Evolutionary conservation across 2,888 invertebrate genomes (phyloP), one percentile per base, ranked within the genome.

Genomic region (Bursaphelenchus okinawaensis): DNA sequence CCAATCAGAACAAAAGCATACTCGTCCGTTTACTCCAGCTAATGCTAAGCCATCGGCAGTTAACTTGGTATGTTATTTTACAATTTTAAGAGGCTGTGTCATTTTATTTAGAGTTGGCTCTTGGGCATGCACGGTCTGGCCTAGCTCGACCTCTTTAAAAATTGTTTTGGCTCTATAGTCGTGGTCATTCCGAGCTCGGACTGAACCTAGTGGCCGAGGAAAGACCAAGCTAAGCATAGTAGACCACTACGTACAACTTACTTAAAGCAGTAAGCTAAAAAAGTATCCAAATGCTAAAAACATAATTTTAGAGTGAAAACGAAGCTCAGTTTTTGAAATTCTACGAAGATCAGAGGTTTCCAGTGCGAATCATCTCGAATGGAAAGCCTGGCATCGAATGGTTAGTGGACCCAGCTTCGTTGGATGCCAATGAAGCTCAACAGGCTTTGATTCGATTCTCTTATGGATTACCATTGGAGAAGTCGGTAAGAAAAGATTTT

Each of bases 1-100:
- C 22, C 69, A 68, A 72, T 61, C 69, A 20, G 69, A 68, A 28
- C 69, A 68, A 29, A 40, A 55, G n/a, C 23, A 55, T 52, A 68
- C 69, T 9, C 23, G 54, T 12, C 69, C 69, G n/a, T 62, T 62
- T 27, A 72, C 69, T 0, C 69, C 71, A 16, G 68, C 51, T 20
- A 59, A 23, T 23, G 60, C 51, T 9, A 23, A 23, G 20, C 40
- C 40, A 40, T 16, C 12, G 12, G n/a, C 12, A 16, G 40, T 40
- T 12, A n/a, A 40, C n/a, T 40, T 40, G 40, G 40, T 40, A 6
- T 3, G 40, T 3, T 16, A 16, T 1, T 40, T 40, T 40, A 4
- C n/a, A n/a, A n/a, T n/a, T n/a, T n/a, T n/a, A n/a, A n/a, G n/a
- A n/a, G n/a, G n/a, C n/a, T n/a, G n/a, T n/a, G n/a, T n/a, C n/a